These are phyloP conservation scores for Nibea coibor DNA, from an alignment of 2,113 vertebrate species.

Conservation along the genomic window DNA sequence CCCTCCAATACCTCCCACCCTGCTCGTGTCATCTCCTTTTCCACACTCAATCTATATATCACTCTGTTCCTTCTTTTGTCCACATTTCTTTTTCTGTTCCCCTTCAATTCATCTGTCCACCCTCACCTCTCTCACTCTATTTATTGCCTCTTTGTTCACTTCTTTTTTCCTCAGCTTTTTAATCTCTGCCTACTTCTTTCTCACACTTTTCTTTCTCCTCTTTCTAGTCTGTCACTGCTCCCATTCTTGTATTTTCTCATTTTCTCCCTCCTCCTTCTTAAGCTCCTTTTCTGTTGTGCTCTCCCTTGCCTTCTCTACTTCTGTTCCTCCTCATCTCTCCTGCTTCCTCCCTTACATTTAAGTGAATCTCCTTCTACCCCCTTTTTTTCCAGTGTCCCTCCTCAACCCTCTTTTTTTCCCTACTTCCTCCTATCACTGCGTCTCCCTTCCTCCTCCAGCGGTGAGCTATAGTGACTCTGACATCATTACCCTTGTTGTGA, in stretches of 20 bases:
- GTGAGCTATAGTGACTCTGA: conserved; percentile 81
- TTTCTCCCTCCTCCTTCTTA: neutral
- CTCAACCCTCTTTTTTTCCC: conserved; percentile 6
- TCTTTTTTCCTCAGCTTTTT: neutral
- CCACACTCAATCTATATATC: neutral
- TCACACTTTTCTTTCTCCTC: too few species aligned
- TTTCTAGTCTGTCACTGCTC: neutral
- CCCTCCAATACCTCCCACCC: neutral
- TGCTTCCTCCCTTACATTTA: conserved; percentile 28
- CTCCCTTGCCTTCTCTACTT: neutral
- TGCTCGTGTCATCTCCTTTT: neutral
- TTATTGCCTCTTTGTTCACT: neutral
- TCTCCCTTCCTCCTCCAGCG: conserved; percentile 50
- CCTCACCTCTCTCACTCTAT: neutral
- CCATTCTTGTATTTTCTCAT: neutral
- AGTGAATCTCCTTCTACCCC: neutral
- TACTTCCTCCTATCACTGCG: conserved; percentile 45
- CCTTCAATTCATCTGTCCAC: neutral
- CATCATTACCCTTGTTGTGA: conserved; percentile 86
- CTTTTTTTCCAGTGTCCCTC: neutral
- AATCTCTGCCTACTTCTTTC: neutral
- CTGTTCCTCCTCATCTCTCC: neutral
- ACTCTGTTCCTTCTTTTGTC: neutral
- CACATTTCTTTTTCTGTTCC: neutral
- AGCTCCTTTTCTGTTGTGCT: neutral